Evolutionary conservation across 2,797 vertebrate species (phyloP).

Genomic region (Arctocebus calabarensis): DNA sequence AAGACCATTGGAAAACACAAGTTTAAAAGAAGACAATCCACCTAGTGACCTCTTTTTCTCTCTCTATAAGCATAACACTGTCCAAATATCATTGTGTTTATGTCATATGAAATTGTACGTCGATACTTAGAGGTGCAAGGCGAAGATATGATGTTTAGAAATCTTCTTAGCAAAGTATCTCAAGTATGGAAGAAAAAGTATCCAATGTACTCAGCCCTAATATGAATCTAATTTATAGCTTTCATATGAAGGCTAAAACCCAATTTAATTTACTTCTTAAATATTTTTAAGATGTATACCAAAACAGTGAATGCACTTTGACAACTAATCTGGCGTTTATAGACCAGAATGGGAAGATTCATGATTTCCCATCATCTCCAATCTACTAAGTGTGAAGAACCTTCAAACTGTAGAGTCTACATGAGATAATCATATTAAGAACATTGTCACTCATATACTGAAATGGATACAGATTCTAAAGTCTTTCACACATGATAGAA

Average conservation of each 20-base stretch:
- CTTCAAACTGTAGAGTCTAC: neutral
- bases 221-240: no score
- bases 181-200: no score
- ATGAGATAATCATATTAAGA: neutral
- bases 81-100: neutral
- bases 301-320: neutral
- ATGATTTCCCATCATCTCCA: neutral
- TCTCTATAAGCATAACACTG: neutral
- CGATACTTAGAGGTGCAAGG: neutral
- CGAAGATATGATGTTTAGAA: slow-evolving; percentile 3
- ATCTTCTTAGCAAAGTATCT: no score
- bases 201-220: no score
- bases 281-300: neutral
- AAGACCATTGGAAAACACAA: slow-evolving; percentile 25
- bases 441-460: neutral
- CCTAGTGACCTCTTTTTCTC: neutral
- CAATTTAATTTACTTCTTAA: neutral
- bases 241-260: no score
- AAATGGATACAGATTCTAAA: neutral
- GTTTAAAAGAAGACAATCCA: slow-evolving; percentile 24
- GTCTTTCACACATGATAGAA: neutral
- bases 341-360: neutral
- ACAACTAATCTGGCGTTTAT: neutral
- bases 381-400: neutral
- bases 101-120: neutral